A percentile compares a stretch with the other conserved stretches of the same genome.
phyloP scores from a whole-genome alignment of 2,797 vertebrate species.

The Mycteria americana region DNA sequence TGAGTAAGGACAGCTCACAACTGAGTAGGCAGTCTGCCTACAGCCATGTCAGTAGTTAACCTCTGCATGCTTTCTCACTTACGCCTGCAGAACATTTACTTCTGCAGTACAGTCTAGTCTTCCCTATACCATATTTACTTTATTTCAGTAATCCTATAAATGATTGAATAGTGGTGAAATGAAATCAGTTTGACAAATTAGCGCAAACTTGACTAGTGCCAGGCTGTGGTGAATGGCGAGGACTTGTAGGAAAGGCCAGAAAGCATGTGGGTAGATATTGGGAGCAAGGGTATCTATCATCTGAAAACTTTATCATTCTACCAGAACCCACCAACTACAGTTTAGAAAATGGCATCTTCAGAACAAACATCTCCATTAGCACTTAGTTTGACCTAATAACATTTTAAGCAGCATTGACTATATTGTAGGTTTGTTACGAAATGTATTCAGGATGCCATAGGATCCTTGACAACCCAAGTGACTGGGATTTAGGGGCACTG shows the following conservation, averaged over 20 bases:
- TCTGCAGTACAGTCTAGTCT: neutral
- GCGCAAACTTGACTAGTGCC: neutral
- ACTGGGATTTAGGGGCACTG: neutral
- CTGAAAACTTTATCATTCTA: neutral
- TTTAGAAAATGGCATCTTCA: neutral
- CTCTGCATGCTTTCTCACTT: neutral
- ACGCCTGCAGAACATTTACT: neutral
- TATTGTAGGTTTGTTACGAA: neutral
- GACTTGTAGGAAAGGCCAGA: neutral
- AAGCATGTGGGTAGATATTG: neutral
- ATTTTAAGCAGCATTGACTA: neutral
- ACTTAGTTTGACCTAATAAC: neutral
- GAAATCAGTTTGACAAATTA: neutral
- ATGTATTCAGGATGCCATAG: neutral
- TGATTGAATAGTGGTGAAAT: accelerated
- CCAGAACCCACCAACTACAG: neutral
- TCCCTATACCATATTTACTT: neutral
- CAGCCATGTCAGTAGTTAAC: neutral
- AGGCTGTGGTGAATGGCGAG: neutral
- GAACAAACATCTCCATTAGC: neutral
- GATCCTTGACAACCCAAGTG: neutral
- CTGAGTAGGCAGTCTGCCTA: neutral
- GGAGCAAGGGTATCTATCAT: neutral
- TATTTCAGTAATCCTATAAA: neutral
- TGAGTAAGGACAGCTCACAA: neutral